phyloP scores from a whole-genome alignment of 2,113 vertebrate species.

The Propithecus coquereli region DNA sequence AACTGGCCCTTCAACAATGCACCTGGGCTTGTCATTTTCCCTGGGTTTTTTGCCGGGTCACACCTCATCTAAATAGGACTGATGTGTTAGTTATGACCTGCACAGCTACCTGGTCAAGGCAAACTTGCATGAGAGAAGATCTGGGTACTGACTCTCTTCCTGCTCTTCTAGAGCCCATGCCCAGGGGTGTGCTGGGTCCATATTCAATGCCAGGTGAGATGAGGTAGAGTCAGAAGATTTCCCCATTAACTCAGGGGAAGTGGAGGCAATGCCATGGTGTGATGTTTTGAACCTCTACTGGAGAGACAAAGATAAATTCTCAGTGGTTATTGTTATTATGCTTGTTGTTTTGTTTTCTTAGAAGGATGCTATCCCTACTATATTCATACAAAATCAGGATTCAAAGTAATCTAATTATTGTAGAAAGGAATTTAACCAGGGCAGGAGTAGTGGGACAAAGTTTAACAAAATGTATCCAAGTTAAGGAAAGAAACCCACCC shows the following conservation, averaged over 20 bases:
- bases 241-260: background rate
- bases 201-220: no score
- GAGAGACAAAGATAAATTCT: background rate
- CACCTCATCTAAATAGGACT: background rate
- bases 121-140: background rate
- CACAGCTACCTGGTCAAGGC: background rate
- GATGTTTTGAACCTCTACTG: background rate
- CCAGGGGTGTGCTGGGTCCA: background rate
- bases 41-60: background rate
- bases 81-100: background rate
- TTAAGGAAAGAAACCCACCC: background rate
- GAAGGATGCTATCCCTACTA: background rate
- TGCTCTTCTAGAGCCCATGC: background rate
- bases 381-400: background rate
- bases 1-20: rapidly evolving
- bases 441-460: background rate
- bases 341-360: background rate
- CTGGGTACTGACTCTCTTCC: background rate
- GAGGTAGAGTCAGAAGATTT: background rate
- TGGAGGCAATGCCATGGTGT: no score
- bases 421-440: background rate
- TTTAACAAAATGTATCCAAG: background rate
- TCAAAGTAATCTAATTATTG: background rate
- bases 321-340: background rate
- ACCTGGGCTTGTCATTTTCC: background rate